These are phyloP conservation scores for Thumatha senex DNA, from an alignment of 2,888 invertebrate species.

Conservation along the genomic window DNA sequence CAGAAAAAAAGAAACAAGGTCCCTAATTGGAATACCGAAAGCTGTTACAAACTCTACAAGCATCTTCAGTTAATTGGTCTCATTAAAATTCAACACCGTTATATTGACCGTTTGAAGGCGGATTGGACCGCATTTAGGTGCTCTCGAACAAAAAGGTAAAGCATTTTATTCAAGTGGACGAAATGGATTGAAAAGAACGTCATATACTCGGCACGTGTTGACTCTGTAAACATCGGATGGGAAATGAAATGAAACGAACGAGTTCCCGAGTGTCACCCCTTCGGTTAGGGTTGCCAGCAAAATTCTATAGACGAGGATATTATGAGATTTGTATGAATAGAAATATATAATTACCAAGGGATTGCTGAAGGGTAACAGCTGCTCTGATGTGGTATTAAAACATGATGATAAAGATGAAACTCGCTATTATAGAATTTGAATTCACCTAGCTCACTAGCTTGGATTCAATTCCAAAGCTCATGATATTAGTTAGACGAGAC, in stretches of 20 bases:
- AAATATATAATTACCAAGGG: conserved; percentile 16
- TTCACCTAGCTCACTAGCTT: no score
- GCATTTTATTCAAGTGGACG: conserved; percentile 50
- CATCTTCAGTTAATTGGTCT: conserved; percentile 33
- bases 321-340: conserved; percentile 15
- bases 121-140: conserved; percentile 37
- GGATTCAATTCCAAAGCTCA: no score
- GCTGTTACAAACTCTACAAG: conserved; percentile 21
- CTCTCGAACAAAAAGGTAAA: conserved; percentile 52
- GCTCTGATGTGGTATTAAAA: conserved; percentile 12
- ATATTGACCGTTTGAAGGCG: conserved; percentile 30
- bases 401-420: no score
- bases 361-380: conserved; percentile 7
- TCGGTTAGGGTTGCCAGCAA: conserved; percentile 36
- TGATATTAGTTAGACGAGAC: no score
- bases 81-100: conserved; percentile 34
- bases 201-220: conserved; percentile 51
- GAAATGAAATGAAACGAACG: conserved; percentile 69
- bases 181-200: conserved; percentile 49
- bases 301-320: conserved; percentile 11
- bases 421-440: background rate
- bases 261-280: conserved; percentile 50
- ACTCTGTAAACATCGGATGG: conserved; percentile 65
- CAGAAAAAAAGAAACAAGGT: conserved; percentile 6
- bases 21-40: conserved; percentile 15